These are phyloP conservation scores for Papilio polytes DNA, from an alignment of 1,140 invertebrate species.

Conservation along the genomic window DNA sequence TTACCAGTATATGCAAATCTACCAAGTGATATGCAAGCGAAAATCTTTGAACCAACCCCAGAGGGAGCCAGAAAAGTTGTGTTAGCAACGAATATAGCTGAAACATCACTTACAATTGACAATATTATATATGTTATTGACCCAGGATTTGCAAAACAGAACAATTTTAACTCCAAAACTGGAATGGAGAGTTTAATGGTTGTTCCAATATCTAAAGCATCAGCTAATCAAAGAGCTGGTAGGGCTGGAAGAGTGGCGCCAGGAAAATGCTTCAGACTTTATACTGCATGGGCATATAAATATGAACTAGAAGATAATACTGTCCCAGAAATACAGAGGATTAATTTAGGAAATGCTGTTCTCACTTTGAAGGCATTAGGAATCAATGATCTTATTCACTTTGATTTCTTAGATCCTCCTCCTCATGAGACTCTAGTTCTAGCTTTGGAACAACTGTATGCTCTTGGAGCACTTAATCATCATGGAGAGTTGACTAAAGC, in stretches of 20 bases:
- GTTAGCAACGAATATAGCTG: slow-evolving; percentile 99
- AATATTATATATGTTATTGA: slow-evolving; percentile 99
- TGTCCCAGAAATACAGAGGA: slow-evolving; percentile 98
- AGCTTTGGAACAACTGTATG: slow-evolving; percentile 98
- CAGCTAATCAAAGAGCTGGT: slow-evolving; percentile 97
- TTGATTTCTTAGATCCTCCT: slow-evolving; percentile 99
- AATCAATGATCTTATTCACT: slow-evolving; percentile 98
- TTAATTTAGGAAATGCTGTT: slow-evolving; percentile 99
- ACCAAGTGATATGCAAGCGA: slow-evolving; percentile 99
- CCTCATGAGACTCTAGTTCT: slow-evolving; percentile 98
- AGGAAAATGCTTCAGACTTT: slow-evolving; percentile 99
- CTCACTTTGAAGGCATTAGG: slow-evolving; percentile 98
- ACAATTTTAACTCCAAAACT: slow-evolving; percentile 98
- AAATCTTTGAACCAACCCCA: slow-evolving; percentile 98
- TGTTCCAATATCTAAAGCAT: slow-evolving; percentile 98
- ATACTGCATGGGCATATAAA: slow-evolving; percentile 98
- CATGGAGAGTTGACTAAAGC: slow-evolving; percentile 98
- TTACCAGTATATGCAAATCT: slow-evolving; percentile 99
- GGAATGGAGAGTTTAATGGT: slow-evolving; percentile 99
- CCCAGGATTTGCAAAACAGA: slow-evolving; percentile 99
- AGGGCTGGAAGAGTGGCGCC: slow-evolving; percentile 96
- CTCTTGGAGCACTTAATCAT: slow-evolving; percentile 98
- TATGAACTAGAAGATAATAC: slow-evolving; percentile 99
- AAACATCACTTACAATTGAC: slow-evolving; percentile 99
- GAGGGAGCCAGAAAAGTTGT: slow-evolving; percentile 97